Evolutionary conservation across 2,888 invertebrate species (phyloP), one percentile per base, ranked within the genome.

Genomic region (Tetragonisca angustula): DNA sequence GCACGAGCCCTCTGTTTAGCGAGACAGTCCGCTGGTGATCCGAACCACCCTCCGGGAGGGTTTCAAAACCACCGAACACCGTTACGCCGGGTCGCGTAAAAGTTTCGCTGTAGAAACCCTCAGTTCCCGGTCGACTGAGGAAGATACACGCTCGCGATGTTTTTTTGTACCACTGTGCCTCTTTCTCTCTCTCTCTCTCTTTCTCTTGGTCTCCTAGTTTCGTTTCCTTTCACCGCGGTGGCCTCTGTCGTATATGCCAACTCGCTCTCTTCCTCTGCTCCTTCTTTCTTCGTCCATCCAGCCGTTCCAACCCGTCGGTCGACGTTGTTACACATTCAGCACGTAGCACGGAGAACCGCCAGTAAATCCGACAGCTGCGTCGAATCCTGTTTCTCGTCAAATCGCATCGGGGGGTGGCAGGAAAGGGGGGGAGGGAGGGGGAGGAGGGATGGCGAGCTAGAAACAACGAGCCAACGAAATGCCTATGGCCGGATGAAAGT

Each of bases 321-420:
- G 74, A 59, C 72, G 54, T 80, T 73, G 87, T 79, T 76, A 70
- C 79, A 74, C 78, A 77, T 83, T 87, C 79, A 79, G 62, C 73
- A 75, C 71, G 67, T 50, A 71, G 52, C 70, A 56, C 77, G 73
- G 70, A 80, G 85, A 52, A 27, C 71, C 75, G 56, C 82, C 79
- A 72, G 77, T 84, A 82, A 87, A 89, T 90, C 86, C 79, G 79
- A 85, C 89, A 90, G 90, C 88, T 89, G 87, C 85, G 76, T 76
- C 76, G 84, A 84, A 85, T 87, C 76, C 80, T 85, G 70, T 17
- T 68, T 76, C 82, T 77, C 79, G 76, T 81, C 75, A 84, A 76
- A 86, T 83, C 76, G 75, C 75, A 76, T 65, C 62, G 61, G 17
- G 24, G 15, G 52, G 5, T 50, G 4, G 21, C 27, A 19, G 19